Evolutionary conservation across 2,797 vertebrate genomes (phyloP), one percentile per base, ranked within the genome.

Genomic region (Perodicticus potto): DNA sequence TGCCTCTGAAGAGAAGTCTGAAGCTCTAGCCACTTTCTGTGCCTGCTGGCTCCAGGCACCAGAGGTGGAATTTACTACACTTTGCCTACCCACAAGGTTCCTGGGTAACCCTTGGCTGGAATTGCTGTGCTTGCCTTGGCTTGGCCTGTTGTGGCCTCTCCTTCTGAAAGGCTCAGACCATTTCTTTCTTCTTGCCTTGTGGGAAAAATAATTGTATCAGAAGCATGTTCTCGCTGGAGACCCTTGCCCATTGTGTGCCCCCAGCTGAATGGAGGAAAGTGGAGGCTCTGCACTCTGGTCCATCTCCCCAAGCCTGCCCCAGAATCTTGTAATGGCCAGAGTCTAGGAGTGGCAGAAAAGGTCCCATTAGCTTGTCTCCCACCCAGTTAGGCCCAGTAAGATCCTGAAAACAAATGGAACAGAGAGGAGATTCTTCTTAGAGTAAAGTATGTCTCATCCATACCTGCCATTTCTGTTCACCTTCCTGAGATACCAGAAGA

Each of bases 1-100:
- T 93, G 77, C 45, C 45, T 84, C 89, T 83, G 81, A 65, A 69
- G 86, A 92, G 87, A 86, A 69, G 81, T 67, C 86, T 63, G 55
- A 63, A 7, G 32, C 59, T 86, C 74, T 57, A 65, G 45, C 70
- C 2, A 2, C 61, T 61, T 82, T 61, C 53, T 96, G 88, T 70
- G 95, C 78, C 95, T 84, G 49, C 80, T n/a, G 70, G 78, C 85
- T 77, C 59, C 49, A 61, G 88, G 84, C 69, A 9, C 73, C 43
- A 17, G 63, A 43, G 57, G 53, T 13, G 29, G 87, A 55, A 19
- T 73, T 53, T 7, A 16, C 29, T 55, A 73, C 8, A 11, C 32
- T 57, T 27, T 5, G 16, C 81, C 76, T 80, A 70, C 77, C 57
- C 70, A 12, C 59, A 59, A 7, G 63, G 82, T 88, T 95, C 90